phyloP scores from a whole-genome alignment of 2,113 vertebrate species.

The Ranitomeya imitator region DNA sequence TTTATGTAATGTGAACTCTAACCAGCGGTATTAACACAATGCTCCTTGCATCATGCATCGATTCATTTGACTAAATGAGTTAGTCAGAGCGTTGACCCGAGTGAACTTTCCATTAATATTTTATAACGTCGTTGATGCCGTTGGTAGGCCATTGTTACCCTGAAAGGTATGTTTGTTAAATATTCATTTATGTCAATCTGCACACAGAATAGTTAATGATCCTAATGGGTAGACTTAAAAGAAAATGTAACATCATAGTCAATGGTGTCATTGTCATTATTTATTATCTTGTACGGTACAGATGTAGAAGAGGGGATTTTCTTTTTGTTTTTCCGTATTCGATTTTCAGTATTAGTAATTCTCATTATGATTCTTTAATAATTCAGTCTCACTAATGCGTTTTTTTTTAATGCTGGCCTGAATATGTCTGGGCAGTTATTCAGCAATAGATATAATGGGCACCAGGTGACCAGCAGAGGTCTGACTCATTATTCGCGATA shows the following conservation, averaged over 20 bases:
- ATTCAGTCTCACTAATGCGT: neutral
- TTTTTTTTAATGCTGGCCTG: neutral
- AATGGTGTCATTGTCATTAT: neutral
- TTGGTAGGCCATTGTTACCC: slow-evolving; percentile 11
- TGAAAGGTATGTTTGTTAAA: slow-evolving; percentile 40
- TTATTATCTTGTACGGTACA: neutral
- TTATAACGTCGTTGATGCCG: neutral
- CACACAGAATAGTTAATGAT: slow-evolving; percentile 23
- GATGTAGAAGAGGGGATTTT: neutral
- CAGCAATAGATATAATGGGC: neutral
- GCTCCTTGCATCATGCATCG: slow-evolving; percentile 39
- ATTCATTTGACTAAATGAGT: slow-evolving; percentile 49
- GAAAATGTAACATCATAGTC: slow-evolving; percentile 1
- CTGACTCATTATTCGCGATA: neutral
- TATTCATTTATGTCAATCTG: slow-evolving; percentile 33
- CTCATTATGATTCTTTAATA: neutral
- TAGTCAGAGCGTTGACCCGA: slow-evolving; percentile 26
- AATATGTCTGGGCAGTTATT: neutral
- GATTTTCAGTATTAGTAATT: neutral
- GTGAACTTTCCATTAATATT: slow-evolving; percentile 39
- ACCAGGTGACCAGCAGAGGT: neutral
- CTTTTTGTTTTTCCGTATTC: neutral
- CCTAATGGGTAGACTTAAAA: slow-evolving; percentile 19
- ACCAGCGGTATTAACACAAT: slow-evolving; percentile 28
- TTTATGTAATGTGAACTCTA: slow-evolving; percentile 35